phyloP scores from a whole-genome alignment of 2,797 vertebrate genomes.

The Salmo trutta region DNA sequence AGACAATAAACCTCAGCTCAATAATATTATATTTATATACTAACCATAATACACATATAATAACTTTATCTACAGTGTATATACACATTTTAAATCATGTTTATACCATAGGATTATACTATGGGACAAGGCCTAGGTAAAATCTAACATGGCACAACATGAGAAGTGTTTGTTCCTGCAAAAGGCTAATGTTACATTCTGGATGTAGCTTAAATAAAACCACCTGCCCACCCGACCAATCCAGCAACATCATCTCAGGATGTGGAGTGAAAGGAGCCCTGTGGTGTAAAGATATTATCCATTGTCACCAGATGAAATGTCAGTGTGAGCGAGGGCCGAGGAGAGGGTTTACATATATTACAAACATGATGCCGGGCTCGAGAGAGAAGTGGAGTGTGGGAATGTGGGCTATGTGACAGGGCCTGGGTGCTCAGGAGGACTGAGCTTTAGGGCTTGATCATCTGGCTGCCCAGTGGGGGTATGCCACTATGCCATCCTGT shows the following conservation, averaged over 20 bases:
- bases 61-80: neutral
- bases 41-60: neutral
- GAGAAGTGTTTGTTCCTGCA: slow-evolving; percentile 7
- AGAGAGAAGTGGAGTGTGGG: slow-evolving; percentile 42
- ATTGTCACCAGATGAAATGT: slow-evolving; percentile 63
- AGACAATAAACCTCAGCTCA: neutral
- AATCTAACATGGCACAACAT: neutral
- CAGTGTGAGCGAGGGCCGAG: slow-evolving; percentile 44
- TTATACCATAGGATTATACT: neutral
- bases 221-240: neutral
- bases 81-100: neutral
- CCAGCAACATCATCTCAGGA: neutral
- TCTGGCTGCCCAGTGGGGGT: slow-evolving; percentile 40
- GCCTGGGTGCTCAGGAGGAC: slow-evolving; percentile 30
- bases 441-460: slow-evolving; percentile 51
- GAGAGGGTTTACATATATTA: slow-evolving; percentile 55
- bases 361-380: slow-evolving; percentile 39
- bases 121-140: neutral
- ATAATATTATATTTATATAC: neutral
- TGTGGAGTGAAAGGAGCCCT: slow-evolving; percentile 24
- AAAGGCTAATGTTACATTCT: neutral
- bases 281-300: slow-evolving; percentile 59
- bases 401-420: slow-evolving; percentile 50
- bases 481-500: slow-evolving; percentile 28
- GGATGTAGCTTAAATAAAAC: neutral